These are phyloP conservation scores for Microtus oregoni DNA, from an alignment of 2,113 vertebrate genomes.

Conservation along the genomic window DNA sequence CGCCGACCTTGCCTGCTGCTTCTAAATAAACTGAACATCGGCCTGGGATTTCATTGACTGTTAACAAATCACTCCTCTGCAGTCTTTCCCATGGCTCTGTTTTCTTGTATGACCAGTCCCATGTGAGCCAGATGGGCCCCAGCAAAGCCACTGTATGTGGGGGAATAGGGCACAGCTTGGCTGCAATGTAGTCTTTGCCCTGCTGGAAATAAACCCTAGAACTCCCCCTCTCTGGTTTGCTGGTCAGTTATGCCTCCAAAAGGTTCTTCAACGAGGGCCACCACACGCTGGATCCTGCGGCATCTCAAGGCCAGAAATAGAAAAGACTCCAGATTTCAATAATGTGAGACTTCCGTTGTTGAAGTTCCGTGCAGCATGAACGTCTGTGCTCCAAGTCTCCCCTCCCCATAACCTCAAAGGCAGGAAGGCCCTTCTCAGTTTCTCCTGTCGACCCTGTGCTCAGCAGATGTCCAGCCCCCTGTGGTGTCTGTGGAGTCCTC, in stretches of 20 bases:
- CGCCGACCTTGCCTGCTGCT: neutral
- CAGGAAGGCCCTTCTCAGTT: neutral
- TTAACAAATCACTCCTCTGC: neutral
- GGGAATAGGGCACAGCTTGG: neutral
- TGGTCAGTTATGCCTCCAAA: neutral
- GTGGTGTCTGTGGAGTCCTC: fast-evolving
- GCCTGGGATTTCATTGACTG: neutral
- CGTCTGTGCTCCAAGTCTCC: neutral
- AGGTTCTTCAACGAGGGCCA: fast-evolving
- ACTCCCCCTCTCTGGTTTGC: no score
- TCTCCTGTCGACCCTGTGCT: neutral
- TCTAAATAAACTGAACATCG: neutral
- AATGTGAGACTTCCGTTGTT: neutral
- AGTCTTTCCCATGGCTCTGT: fast-evolving
- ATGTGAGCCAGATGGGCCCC: neutral
- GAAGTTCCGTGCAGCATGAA: neutral
- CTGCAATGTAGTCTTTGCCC: no score
- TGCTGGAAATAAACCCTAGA: neutral
- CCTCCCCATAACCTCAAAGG: no score
- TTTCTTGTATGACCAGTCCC: neutral
- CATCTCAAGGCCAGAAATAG: neutral
- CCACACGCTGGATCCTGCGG: neutral
- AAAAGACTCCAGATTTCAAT: neutral
- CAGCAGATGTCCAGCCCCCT: neutral
- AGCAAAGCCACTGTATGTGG: neutral